Conservation (phyloP, 37 sponge, comb jelly and placozoan genomes). For the Agelas oroides region DNA sequence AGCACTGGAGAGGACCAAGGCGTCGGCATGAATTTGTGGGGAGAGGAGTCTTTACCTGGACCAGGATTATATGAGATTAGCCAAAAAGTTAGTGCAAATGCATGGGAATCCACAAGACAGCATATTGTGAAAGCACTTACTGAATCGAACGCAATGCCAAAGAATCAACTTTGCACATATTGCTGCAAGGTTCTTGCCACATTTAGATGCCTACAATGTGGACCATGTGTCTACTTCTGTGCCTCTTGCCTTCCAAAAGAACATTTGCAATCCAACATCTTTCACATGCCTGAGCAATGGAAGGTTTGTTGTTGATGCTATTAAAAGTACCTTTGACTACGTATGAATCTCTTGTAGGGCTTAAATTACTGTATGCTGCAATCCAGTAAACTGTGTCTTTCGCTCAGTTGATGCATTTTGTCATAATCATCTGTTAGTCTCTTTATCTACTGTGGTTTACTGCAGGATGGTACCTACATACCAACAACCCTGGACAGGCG, state of each 20-base stretch:
- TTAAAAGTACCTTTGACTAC: no score
- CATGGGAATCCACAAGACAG: neutral
- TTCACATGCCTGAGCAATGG: neutral
- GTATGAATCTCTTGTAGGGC: neutral
- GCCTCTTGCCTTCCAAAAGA: neutral
- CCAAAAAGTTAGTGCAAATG: neutral
- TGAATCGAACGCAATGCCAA: neutral
- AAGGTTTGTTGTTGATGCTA: neutral
- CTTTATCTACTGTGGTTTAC: no score
- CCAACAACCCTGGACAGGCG: neutral
- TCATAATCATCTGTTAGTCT: no score
- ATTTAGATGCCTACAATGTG: neutral
- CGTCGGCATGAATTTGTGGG: no score
- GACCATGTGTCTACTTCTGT: neutral
- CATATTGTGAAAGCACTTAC: neutral
- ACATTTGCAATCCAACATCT: neutral
- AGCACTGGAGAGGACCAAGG: no score
- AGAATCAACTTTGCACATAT: neutral
- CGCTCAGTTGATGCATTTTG: no score
- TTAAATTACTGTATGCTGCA: neutral
- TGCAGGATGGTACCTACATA: neutral
- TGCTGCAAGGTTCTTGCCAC: no score
- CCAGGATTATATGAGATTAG: neutral
- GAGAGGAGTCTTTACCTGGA: no score
- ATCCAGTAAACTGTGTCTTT: no score